Conservation (phyloP, 2,797 vertebrate genomes). For the Diceros bicornis region DNA sequence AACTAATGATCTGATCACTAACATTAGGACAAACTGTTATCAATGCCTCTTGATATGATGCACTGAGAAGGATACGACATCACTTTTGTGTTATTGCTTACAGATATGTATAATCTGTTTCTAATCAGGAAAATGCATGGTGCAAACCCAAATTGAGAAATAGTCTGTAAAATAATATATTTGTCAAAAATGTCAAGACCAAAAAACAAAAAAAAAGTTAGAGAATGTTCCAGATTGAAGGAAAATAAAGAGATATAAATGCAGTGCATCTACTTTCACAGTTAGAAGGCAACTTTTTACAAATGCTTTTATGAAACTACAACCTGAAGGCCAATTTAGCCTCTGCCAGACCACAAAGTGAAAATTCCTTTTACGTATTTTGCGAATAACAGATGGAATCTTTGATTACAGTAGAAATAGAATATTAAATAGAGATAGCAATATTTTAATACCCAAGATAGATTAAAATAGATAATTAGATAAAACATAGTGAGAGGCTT, state of each 20-base stretch:
- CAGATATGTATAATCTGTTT: not conserved
- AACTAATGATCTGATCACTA: not conserved
- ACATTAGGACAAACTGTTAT: not conserved
- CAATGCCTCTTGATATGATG: not conserved
- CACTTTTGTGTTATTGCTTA: not conserved
- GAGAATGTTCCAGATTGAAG: not conserved
- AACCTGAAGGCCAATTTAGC: not conserved
- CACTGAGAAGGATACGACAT: not conserved
- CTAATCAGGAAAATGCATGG: not conserved
- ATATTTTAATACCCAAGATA: slow-evolving; percentile 28
- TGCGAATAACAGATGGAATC: not conserved
- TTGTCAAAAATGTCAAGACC: not conserved
- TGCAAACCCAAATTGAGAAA: not conserved
- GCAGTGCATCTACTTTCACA: not conserved
- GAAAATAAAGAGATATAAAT: not conserved
- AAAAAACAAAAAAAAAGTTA: not conserved
- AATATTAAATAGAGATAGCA: not conserved
- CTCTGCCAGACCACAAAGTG: not conserved
- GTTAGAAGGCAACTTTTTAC: not conserved
- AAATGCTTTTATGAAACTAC: slow-evolving; percentile 4
- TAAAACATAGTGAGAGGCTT: not conserved
- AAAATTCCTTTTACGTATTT: not conserved
- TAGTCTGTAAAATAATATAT: not conserved
- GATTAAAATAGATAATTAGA: slow-evolving; percentile 62
- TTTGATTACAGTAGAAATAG: slow-evolving; percentile 3